phyloP scores from a whole-genome alignment of 2,888 invertebrate genomes.

The Amphipyra tragopoginis region DNA sequence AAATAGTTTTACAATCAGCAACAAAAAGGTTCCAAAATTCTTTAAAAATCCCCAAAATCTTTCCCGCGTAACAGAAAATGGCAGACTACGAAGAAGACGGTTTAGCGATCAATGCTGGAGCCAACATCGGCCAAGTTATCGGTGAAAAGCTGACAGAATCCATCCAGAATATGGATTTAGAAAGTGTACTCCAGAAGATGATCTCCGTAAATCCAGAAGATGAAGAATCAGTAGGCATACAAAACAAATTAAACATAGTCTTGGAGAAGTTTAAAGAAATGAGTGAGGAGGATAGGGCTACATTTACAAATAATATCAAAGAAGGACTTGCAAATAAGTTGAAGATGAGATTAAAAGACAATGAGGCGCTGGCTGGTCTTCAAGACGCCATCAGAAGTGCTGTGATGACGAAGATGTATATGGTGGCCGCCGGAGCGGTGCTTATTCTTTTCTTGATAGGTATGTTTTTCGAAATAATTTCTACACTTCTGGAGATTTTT shows the following conservation, averaged over 20 bases:
- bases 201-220: conserved; percentile 72
- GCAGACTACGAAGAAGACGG: conserved; percentile 41
- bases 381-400: conserved; percentile 75
- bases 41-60: conserved; percentile 15
- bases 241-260: conserved; percentile 73
- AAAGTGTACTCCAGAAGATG: conserved; percentile 77
- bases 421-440: conserved; percentile 69
- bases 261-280: conserved; percentile 72
- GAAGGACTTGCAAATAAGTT: conserved; percentile 75
- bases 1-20: neutral
- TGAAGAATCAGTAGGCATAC: conserved; percentile 72
- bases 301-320: conserved; percentile 77
- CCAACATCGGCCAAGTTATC: conserved; percentile 72
- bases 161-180: conserved; percentile 77
- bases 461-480: conserved; percentile 57
- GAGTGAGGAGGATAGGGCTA: conserved; percentile 72
- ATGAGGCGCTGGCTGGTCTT: conserved; percentile 67
- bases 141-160: conserved; percentile 75
- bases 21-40: neutral
- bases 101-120: conserved; percentile 24
- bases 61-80: conserved; percentile 53
- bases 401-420: conserved; percentile 70
- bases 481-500: neutral
- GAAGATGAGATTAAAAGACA: conserved; percentile 70
- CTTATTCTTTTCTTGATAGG: conserved; percentile 76